Conservation (phyloP, 30 jellyfish, hydroid and myxozoan species). For the Euphysa ruthae region DNA sequence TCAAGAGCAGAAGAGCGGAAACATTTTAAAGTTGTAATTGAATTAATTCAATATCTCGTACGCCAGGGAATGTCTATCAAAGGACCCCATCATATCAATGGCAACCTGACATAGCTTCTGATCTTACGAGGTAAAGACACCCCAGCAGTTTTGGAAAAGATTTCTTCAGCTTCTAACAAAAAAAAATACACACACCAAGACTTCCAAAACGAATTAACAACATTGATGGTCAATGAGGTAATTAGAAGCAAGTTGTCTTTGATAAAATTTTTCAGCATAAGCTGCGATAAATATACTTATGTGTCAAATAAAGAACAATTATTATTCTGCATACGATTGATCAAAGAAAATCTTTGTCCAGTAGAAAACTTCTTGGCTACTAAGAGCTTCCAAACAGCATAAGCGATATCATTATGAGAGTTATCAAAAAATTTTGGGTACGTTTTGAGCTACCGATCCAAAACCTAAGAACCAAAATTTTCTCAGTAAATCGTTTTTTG, state of each 20-base stretch:
- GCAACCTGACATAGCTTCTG: not conserved
- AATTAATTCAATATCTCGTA: not conserved
- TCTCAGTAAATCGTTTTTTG: too few relatives aligned
- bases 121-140: not conserved
- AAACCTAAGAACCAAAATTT: too few relatives aligned
- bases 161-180: not conserved
- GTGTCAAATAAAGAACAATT: slow-evolving; percentile 28
- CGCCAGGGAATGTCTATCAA: slow-evolving; percentile 25
- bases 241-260: not conserved
- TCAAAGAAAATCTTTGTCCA: slow-evolving; percentile 7
- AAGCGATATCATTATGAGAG: slow-evolving; percentile 8
- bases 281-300: slow-evolving; percentile 20
- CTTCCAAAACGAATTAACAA: not conserved
- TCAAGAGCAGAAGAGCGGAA: slow-evolving; percentile 4
- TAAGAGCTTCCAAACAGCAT: slow-evolving; percentile 6
- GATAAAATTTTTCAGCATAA: slow-evolving; percentile 9
- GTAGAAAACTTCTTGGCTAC: slow-evolving; percentile 26
- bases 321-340: slow-evolving; percentile 27
- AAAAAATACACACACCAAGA: slow-evolving; percentile 22
- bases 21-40: slow-evolving; percentile 1
- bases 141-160: not conserved
- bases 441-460: too few relatives aligned
- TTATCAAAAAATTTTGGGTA: slow-evolving; percentile 10
- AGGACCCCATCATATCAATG: too few relatives aligned
- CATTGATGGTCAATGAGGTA: slow-evolving; percentile 2